A percentile compares a stretch with the other conserved stretches of the same genome.
phyloP scores from a whole-genome alignment of 2,888 invertebrate genomes.

The Minunthozetes semirufus region DNA sequence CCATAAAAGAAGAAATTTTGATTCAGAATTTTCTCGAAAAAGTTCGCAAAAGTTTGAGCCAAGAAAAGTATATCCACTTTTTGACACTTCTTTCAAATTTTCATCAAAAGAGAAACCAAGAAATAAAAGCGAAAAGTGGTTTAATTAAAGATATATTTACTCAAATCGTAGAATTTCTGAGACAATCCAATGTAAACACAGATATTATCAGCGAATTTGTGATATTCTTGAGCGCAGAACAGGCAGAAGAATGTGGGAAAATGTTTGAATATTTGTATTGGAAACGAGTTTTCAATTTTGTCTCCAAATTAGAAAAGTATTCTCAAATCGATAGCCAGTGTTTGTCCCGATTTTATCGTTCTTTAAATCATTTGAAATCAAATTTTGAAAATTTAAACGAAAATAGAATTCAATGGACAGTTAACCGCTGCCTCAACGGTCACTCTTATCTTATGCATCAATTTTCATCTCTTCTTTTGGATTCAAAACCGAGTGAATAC shows the following conservation, averaged over 20 bases:
- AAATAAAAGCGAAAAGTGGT: neutral
- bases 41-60: slow-evolving; percentile 16
- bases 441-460: slow-evolving; percentile 35
- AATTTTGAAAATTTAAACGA: slow-evolving; percentile 7
- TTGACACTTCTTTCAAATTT: slow-evolving; percentile 28
- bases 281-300: slow-evolving; percentile 34
- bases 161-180: slow-evolving; percentile 27
- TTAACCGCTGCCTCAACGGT: slow-evolving; percentile 31
- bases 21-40: slow-evolving; percentile 29
- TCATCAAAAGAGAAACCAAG: slow-evolving; percentile 12
- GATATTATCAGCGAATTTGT: slow-evolving; percentile 36
- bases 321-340: slow-evolving; percentile 10
- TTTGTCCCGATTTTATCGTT: slow-evolving; percentile 24
- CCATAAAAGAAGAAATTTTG: slow-evolving; percentile 29
- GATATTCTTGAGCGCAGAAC: slow-evolving; percentile 26
- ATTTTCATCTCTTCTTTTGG: slow-evolving; percentile 35
- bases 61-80: slow-evolving; percentile 32
- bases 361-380: slow-evolving; percentile 31
- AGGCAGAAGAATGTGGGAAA: slow-evolving; percentile 34
- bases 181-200: slow-evolving; percentile 12
- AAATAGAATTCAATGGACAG: slow-evolving; percentile 20
- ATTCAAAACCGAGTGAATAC: slow-evolving; percentile 31
- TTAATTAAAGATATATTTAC: slow-evolving; percentile 19
- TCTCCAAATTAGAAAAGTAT: slow-evolving; percentile 36
- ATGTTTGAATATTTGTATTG: slow-evolving; percentile 36